These are phyloP conservation scores for Drosophila gaucha DNA, from an alignment of 2,888 invertebrate genomes.

Conservation along the genomic window DNA sequence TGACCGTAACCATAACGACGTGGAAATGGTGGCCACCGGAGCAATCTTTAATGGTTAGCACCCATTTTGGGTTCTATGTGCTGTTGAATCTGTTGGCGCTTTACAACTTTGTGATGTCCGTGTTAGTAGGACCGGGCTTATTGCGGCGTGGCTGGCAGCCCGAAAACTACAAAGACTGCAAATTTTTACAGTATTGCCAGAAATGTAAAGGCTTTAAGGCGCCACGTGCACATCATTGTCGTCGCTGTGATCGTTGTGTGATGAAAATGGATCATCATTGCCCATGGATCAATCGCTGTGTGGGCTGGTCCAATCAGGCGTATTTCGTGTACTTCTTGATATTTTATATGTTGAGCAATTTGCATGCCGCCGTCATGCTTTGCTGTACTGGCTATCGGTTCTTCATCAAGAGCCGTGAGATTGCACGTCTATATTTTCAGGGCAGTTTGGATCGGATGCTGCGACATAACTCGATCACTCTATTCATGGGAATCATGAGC, in stretches of 20 bases:
- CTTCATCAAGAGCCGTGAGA: constrained; percentile 86
- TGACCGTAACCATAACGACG: constrained; percentile 89
- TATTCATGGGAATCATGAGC: constrained; percentile 91
- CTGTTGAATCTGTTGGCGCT: constrained; percentile 91
- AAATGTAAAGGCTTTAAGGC: constrained; percentile 97
- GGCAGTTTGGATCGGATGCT: constrained; percentile 84
- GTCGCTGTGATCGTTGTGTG: constrained; percentile 95
- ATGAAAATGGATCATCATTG: constrained; percentile 99
- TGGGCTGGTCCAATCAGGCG: constrained; percentile 97
- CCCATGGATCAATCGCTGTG: constrained; percentile 99
- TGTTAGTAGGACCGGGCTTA: constrained; percentile 95
- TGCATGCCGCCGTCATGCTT: constrained; percentile 91
- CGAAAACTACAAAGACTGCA: constrained; percentile 87
- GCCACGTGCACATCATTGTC: constrained; percentile 97
- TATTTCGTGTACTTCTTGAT: constrained; percentile 95
- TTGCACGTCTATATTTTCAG: constrained; percentile 72
- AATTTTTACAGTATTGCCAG: constrained; percentile 93
- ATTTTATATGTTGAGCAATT: constrained; percentile 94
- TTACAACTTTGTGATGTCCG: constrained; percentile 94
- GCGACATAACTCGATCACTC: constrained; percentile 88
- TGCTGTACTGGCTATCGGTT: constrained; percentile 89
- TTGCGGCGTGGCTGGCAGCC: constrained; percentile 94
- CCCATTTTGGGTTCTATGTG: constrained; percentile 91
- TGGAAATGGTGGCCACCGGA: constrained; percentile 95
- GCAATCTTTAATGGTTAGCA: constrained; percentile 87